Conservation (phyloP, 2,888 invertebrate species). For the Phyllotreta cruciferae region DNA sequence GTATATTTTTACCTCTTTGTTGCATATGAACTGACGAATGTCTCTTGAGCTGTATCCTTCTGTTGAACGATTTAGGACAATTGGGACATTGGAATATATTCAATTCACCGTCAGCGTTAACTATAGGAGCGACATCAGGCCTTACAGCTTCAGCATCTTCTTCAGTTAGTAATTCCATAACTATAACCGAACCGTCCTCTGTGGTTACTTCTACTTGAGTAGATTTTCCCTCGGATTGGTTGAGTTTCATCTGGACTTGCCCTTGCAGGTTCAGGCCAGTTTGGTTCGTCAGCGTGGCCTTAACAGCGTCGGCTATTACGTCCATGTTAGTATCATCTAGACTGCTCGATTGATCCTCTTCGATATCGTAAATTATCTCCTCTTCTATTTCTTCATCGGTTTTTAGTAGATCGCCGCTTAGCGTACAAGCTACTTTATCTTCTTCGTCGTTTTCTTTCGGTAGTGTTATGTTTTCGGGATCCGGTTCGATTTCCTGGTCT, state of each 20-base stretch:
- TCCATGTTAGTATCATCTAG: slow-evolving; percentile 56
- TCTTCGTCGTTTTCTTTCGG: slow-evolving; percentile 53
- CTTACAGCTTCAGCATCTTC: slow-evolving; percentile 46
- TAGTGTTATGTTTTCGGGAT: slow-evolving; percentile 63
- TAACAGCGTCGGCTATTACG: slow-evolving; percentile 60
- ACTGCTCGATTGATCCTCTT: slow-evolving; percentile 44
- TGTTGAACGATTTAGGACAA: slow-evolving; percentile 70
- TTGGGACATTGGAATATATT: slow-evolving; percentile 67
- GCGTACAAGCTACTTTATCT: slow-evolving; percentile 58
- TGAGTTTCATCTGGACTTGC: slow-evolving; percentile 57
- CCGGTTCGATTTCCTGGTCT: slow-evolving; percentile 51
- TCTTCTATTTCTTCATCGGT: slow-evolving; percentile 43
- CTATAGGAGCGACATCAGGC: slow-evolving; percentile 28
- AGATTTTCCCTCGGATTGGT: slow-evolving; percentile 54
- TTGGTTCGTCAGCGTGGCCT: slow-evolving; percentile 57
- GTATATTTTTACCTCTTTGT: slow-evolving; percentile 58
- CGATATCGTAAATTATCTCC: slow-evolving; percentile 40
- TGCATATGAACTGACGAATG: slow-evolving; percentile 69
- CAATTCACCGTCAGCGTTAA: slow-evolving; percentile 57
- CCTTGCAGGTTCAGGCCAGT: slow-evolving; percentile 56
- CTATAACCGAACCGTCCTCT: slow-evolving; percentile 61
- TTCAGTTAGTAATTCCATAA: slow-evolving; percentile 60
- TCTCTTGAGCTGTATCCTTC: slow-evolving; percentile 66
- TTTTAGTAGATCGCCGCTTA: slow-evolving; percentile 50
- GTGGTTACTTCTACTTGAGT: slow-evolving; percentile 61